Evolutionary conservation across 2,113 vertebrate genomes (phyloP), one percentile per base, ranked within the genome.

Genomic region (Pipra filicauda): DNA sequence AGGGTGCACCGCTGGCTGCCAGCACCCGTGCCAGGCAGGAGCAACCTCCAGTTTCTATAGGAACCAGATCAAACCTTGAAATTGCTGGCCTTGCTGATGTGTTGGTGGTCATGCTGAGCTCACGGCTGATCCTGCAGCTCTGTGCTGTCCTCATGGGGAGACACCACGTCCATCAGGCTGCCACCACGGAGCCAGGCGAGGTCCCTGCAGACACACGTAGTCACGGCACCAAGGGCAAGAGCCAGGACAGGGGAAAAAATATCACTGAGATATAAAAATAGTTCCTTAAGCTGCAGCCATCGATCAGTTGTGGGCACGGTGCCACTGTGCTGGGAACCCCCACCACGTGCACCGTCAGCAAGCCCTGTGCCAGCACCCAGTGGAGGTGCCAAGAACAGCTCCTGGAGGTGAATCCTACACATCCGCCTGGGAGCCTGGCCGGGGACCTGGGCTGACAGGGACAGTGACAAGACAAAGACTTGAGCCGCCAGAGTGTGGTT

Each of bases 31-130:
- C 27, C 52, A 57, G 65, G 80, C 73, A 55, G 43, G 55, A 89
- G 46, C 35, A 70, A 43, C 88, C 67, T 93, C 82, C 41, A 55
- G 75, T 88, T 94, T 96, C 88, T 95, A 83, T 72, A 94, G 93
- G 94, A 96, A 94, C 93, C 59, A 76, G 51, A 90, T 39, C 75
- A 83, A 93, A 64, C 64, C 89, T 91, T 58, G 46, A 58, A 76
- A 72, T 77, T 80, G 59, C 44, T 0, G 1, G 49, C 57, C 43
- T 66, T 76, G 64, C 35, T 20, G 27, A 70, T 18, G 48, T 28
- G 57, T 2, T 4, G 18, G 27, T 49, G 43, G 28, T 30, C 30
- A 17, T n/a, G 39, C 17, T 30, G 87, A 86, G 72, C 67, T 83
- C 27, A 3, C 39, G 43, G 88, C 65, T 3, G n/a, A 74, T 77